Conservation (phyloP, 2,113 vertebrate genomes). For the Labrus mixtus region DNA sequence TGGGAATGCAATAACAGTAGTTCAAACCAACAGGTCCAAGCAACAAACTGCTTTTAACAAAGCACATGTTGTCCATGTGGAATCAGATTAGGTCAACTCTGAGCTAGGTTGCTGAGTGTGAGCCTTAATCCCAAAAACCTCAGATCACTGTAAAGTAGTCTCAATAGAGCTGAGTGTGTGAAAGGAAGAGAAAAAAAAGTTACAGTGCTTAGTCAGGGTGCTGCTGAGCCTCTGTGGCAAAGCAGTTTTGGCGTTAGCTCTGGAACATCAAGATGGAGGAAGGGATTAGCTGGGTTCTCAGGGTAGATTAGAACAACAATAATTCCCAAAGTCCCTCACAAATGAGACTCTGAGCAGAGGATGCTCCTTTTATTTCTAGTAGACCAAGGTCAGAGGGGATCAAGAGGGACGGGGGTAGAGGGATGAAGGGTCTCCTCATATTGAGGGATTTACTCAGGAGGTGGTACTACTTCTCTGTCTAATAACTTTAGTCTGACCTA, state of each 20-base stretch:
- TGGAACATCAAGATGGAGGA: conserved; percentile 59
- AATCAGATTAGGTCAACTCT: conserved; percentile 30
- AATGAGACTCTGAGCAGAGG: conserved; percentile 24
- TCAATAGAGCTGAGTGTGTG: conserved; percentile 36
- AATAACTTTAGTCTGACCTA: no score
- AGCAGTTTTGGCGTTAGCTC: conserved; percentile 49
- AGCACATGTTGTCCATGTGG: conserved; percentile 19
- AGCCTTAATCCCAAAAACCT: conserved; percentile 23
- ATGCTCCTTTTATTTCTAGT: neutral
- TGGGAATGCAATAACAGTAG: neutral
- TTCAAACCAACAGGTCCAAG: neutral
- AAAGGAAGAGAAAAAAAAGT: conserved; percentile 22
- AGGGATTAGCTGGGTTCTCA: conserved; percentile 62
- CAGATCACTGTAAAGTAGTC: conserved; percentile 25
- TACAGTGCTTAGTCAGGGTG: conserved; percentile 24
- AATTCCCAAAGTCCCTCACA: conserved; percentile 61
- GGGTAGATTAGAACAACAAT: conserved; percentile 64
- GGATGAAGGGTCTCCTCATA: no score
- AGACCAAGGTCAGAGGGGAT: conserved; percentile 22
- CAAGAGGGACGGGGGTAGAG: neutral
- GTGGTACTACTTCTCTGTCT: no score
- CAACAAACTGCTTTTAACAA: neutral
- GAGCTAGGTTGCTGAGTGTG: conserved; percentile 7
- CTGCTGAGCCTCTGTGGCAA: conserved; percentile 43
- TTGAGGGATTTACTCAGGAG: no score